Evolutionary conservation across 2,888 invertebrate genomes (phyloP).

Genomic region (Macropis europaea): DNA sequence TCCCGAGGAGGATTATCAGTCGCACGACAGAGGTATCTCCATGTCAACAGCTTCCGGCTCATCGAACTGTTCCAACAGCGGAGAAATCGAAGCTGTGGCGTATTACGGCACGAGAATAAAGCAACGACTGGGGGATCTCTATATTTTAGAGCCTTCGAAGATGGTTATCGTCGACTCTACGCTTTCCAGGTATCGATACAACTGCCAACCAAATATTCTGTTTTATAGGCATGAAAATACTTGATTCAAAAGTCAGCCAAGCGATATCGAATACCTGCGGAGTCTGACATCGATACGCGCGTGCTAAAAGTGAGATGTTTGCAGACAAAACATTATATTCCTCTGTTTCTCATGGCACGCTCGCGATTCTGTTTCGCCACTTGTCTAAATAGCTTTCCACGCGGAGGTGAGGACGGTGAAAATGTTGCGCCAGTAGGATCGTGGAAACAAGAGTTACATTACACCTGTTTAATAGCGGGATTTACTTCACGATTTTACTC

Average conservation of each 20-base stretch:
- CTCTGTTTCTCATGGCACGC: too few species aligned
- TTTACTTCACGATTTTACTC: too few species aligned
- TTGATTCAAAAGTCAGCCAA: too few species aligned
- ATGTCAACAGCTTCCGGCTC: constrained; percentile 58
- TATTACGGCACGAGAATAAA: constrained; percentile 50
- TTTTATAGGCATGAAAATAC: neutral
- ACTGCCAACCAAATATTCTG: neutral
- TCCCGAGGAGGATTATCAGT: constrained; percentile 46
- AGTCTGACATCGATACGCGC: neutral
- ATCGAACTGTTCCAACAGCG: constrained; percentile 1
- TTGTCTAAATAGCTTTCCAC: neutral
- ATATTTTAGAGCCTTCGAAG: constrained; percentile 48
- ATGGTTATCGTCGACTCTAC: constrained; percentile 40
- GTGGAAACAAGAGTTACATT: too few species aligned
- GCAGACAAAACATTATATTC: neutral
- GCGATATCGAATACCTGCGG: too few species aligned
- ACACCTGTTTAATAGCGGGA: too few species aligned
- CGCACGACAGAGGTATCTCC: constrained; percentile 61
- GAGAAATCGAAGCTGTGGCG: constrained; percentile 25
- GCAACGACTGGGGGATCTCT: constrained; percentile 33
- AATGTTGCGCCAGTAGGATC: too few species aligned
- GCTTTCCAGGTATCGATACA: constrained; percentile 55
- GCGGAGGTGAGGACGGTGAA: too few species aligned
- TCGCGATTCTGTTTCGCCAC: neutral
- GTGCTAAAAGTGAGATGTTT: neutral